phyloP scores from a whole-genome alignment of 1,140 invertebrate genomes.

The Thalassaphorura encarpata region DNA sequence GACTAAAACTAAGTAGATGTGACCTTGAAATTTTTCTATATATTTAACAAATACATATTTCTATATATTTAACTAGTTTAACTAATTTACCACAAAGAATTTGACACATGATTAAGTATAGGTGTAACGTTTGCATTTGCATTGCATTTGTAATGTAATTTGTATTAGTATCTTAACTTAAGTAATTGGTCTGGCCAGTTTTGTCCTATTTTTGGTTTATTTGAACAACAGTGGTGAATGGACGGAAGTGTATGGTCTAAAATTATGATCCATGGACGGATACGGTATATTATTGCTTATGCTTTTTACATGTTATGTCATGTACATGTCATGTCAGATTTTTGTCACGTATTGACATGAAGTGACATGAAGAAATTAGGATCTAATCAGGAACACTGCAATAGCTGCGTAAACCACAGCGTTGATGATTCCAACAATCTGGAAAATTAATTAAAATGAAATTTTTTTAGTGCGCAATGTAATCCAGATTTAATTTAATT shows the following conservation, averaged over 20 bases:
- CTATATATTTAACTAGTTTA: too few relatives aligned
- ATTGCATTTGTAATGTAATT: too few relatives aligned
- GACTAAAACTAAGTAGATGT: too few relatives aligned
- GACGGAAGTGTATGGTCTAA: too few relatives aligned
- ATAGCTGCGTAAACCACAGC: neutral
- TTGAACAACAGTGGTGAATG: too few relatives aligned
- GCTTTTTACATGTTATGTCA: neutral
- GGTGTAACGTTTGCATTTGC: too few relatives aligned
- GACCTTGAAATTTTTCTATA: too few relatives aligned
- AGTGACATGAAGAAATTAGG: neutral
- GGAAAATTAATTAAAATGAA: neutral
- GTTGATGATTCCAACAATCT: conserved; percentile 6
- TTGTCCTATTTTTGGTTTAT: too few relatives aligned
- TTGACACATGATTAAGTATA: too few relatives aligned
- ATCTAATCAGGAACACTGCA: neutral
- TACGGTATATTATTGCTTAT: neutral
- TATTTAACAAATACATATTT: neutral
- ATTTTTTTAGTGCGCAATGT: neutral
- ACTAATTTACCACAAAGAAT: too few relatives aligned
- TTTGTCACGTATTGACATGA: neutral
- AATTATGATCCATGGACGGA: neutral
- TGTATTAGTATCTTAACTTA: too few relatives aligned
- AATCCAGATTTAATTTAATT: neutral
- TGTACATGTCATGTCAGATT: neutral
- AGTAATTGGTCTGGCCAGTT: too few relatives aligned